These are phyloP conservation scores for Camelus dromedarius DNA, from an alignment of 2,113 vertebrate genomes.

Conservation along the genomic window DNA sequence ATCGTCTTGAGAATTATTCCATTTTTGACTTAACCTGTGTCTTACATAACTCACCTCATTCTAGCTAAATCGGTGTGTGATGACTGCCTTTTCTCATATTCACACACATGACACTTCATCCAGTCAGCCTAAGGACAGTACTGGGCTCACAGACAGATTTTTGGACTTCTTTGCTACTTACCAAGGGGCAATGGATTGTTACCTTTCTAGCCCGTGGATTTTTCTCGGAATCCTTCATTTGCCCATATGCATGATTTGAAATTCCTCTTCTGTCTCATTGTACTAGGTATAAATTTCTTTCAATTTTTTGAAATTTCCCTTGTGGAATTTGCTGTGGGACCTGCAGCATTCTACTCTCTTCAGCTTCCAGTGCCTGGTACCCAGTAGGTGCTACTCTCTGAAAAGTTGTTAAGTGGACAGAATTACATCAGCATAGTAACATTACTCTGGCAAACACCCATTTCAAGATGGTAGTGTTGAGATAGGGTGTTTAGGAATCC, in stretches of 20 bases:
- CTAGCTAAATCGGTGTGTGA: neutral
- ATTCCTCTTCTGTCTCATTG: neutral
- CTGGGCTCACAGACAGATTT: neutral
- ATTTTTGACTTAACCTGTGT: constrained; percentile 65
- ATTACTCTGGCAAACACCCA: neutral
- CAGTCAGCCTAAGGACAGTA: neutral
- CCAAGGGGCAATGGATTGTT: too few species aligned
- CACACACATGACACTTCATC: neutral
- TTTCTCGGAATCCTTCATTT: neutral
- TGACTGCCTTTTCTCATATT: neutral
- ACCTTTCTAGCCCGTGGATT: neutral
- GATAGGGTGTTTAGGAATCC: neutral
- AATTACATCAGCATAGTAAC: neutral
- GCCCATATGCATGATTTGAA: neutral
- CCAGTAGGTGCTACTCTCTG: neutral
- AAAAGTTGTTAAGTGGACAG: neutral
- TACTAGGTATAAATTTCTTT: neutral
- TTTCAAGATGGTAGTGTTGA: neutral
- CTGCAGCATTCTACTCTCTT: neutral
- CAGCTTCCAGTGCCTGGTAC: neutral
- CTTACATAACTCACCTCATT: constrained; percentile 73
- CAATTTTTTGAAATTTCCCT: neutral
- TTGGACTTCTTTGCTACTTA: neutral
- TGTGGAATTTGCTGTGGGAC: neutral
- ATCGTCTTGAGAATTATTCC: constrained; percentile 39